Evolutionary conservation across 2,888 invertebrate species (phyloP).

Genomic region (Tupiocoris notatus): DNA sequence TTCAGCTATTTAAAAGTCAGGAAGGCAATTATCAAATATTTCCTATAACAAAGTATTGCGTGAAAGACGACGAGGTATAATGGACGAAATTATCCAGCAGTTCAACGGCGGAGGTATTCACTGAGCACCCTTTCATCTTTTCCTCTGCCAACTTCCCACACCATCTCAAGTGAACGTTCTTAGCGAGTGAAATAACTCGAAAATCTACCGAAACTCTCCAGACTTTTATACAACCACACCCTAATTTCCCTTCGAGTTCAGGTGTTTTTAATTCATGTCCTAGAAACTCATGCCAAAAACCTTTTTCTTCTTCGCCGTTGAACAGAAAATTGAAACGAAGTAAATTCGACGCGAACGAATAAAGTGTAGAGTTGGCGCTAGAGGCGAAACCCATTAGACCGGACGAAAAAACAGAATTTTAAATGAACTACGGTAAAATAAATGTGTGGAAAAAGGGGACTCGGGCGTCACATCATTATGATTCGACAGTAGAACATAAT

Average conservation of each 20-base stretch:
- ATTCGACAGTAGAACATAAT: background rate
- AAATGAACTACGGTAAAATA: background rate
- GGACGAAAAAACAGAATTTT: background rate
- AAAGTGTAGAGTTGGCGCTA: background rate
- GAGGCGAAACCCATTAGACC: background rate
- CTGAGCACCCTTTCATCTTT: background rate
- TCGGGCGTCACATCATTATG: background rate
- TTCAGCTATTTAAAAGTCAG: no score
- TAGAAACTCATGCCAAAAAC: slow-evolving; percentile 10
- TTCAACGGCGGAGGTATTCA: background rate
- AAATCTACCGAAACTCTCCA: background rate
- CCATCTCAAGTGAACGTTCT: background rate
- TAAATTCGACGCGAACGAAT: background rate
- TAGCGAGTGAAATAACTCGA: background rate
- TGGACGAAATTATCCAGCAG: background rate
- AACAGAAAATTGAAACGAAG: background rate
- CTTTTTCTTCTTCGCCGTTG: background rate
- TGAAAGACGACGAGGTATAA: background rate
- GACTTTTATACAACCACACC: slow-evolving; percentile 11
- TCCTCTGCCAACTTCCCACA: background rate
- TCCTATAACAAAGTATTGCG: background rate
- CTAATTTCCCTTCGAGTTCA: slow-evolving; percentile 37
- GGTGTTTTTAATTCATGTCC: slow-evolving; percentile 38
- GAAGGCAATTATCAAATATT: background rate
- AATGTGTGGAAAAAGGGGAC: background rate